Base-by-base conservation (phyloP, 2,113 vertebrate genomes). In the Corythaixoides concolor region DNA sequence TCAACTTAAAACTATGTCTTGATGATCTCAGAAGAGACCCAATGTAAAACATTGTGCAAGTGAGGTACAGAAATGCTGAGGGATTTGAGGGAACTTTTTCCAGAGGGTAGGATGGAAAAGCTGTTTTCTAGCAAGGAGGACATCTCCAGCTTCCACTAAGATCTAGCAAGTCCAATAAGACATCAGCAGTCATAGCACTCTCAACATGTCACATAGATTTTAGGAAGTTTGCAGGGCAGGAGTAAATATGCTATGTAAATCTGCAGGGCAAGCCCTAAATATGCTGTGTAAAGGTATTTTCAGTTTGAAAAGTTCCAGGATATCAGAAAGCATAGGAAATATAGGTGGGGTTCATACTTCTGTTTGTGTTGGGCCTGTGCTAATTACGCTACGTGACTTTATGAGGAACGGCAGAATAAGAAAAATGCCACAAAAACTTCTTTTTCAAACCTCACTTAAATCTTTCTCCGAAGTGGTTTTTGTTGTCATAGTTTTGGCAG, bases 21-120 rank as follows among this genome's bases (percentile, higher is more conserved):
- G 3, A 4, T 8, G 50, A 24, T 43, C 59, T 66, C 18, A 11
- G 41, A 11, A 37, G 75, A 33, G 4, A 45, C 30, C 9, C 22
- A 3, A 0, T 0, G 23, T 21, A 7, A 21, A 88, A n/a, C 20
- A 2, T 3, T 5, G 33, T 16, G 15, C 5, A 2, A 1, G 4
- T 4, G 26, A 49, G 47, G 8, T 11, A 24, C 30, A 10, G 35
- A 56, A 43, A 5, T 6, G 4, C 43, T 19, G 43, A 43, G 24
- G 24, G 16, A 47, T 60, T 30, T 14, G 10, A 53, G 47, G 39
- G 28, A 32, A 4, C 26, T 52, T 68, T 19, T 70, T 11, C 76
- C 37, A 41, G 28, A 9, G 19, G 8, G 4, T 16, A 2, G 43
- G 45, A 32, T 1, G 7, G 43, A 62, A 74, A 50, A 70, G 11